Conservation (phyloP, 2,888 invertebrate genomes). For the Drosophila meridionalis region DNA sequence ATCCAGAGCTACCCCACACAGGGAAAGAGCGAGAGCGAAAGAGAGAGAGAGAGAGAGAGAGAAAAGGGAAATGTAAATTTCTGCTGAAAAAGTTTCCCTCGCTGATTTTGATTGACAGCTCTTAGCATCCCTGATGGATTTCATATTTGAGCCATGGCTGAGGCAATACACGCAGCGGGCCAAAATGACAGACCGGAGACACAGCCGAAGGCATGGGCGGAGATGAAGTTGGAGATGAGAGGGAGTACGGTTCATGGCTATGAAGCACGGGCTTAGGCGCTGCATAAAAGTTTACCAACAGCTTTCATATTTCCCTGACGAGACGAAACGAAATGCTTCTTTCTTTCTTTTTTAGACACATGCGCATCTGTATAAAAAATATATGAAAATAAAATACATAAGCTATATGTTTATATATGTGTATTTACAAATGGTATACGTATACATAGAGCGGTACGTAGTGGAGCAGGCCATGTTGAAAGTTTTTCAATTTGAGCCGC, state of each 20-base stretch:
- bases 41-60: conserved; percentile 1
- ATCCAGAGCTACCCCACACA: conserved; percentile 53
- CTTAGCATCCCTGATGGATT: conserved; percentile 85
- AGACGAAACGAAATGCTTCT: conserved; percentile 55
- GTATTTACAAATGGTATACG: conserved; percentile 18
- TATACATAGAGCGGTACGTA: conserved; percentile 28
- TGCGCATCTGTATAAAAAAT: conserved; percentile 53
- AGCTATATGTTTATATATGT: not conserved
- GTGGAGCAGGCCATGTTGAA: conserved; percentile 58
- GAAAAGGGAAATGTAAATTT: conserved; percentile 71
- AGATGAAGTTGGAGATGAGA: conserved; percentile 33
- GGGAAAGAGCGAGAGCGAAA: not conserved
- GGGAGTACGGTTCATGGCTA: conserved; percentile 9
- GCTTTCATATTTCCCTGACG: conserved; percentile 76
- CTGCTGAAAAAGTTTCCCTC: conserved; percentile 78
- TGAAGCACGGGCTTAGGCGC: conserved; percentile 64
- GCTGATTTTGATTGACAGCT: conserved; percentile 85
- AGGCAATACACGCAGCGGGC: conserved; percentile 40
- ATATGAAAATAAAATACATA: conserved; percentile 39
- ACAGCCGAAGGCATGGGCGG: conserved; percentile 35
- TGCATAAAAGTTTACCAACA: conserved; percentile 72
- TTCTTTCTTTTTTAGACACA: conserved; percentile 42
- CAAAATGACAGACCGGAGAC: conserved; percentile 57
- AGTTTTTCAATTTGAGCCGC: conserved; percentile 79
- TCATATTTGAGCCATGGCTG: conserved; percentile 78